A percentile compares a stretch with the other conserved stretches of the same genome.
Conservation (phyloP, 2,113 vertebrate genomes). For the Pangasianodon gigas region DNA sequence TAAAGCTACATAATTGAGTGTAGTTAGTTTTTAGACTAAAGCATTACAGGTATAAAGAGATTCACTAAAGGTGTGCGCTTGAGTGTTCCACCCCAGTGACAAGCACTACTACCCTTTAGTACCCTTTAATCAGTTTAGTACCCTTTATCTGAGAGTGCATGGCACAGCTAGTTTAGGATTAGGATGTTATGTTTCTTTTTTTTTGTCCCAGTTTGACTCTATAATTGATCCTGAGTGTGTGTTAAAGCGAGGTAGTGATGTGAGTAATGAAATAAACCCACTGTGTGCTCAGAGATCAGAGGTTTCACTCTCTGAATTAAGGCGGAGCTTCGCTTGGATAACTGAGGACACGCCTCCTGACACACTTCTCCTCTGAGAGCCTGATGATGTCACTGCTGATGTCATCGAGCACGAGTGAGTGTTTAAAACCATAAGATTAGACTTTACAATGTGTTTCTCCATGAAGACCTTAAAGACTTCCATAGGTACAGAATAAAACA, state of each 20-base stretch:
- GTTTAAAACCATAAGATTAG: too few relatives aligned
- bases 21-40: too few relatives aligned
- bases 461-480: too few relatives aligned
- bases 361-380: neutral
- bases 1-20: too few relatives aligned
- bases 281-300: neutral
- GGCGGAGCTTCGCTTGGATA: neutral
- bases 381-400: neutral
- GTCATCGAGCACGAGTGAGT: neutral
- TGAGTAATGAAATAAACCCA: neutral
- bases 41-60: too few relatives aligned
- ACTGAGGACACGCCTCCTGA: neutral
- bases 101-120: neutral
- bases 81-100: too few relatives aligned
- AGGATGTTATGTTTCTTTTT: too few relatives aligned
- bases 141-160: neutral
- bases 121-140: neutral
- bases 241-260: neutral
- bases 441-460: too few relatives aligned
- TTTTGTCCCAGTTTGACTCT: too few relatives aligned
- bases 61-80: too few relatives aligned
- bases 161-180: neutral
- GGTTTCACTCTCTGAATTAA: neutral
- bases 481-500: too few relatives aligned
- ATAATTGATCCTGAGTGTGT: neutral